Evolutionary conservation across 2,113 vertebrate genomes (phyloP).

Genomic region (Pandion haliaetus): DNA sequence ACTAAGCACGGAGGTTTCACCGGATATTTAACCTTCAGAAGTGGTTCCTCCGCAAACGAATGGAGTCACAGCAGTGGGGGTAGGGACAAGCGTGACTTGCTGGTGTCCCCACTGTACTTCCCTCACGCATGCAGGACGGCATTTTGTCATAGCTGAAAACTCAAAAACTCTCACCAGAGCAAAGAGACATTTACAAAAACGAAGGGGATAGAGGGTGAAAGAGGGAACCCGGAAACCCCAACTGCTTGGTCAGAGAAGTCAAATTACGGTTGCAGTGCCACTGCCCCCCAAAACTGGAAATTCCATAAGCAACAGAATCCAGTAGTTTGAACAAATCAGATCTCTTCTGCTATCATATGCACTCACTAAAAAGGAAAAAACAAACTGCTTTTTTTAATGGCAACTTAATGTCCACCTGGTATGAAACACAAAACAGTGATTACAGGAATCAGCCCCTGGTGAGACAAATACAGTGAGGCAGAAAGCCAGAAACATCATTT

Average conservation of each 20-base stretch:
- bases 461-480: neutral
- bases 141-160: neutral
- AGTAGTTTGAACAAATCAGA: neutral
- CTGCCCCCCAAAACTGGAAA: neutral
- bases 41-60: neutral
- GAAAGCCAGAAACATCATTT: neutral
- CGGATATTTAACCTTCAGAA: neutral
- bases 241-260: neutral
- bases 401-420: neutral
- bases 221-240: neutral
- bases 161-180: neutral
- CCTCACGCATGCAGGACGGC: rapidly evolving
- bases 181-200: neutral
- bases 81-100: rapidly evolving
- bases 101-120: neutral
- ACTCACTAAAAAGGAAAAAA: neutral
- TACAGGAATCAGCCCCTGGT: neutral
- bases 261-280: neutral
- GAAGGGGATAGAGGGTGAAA: neutral
- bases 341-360: neutral
- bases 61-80: neutral
- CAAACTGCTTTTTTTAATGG: neutral
- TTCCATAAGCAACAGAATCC: neutral
- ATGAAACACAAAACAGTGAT: neutral
- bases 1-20: neutral